Conservation (phyloP, 1,140 invertebrate genomes). For the Drosophila azteca region DNA sequence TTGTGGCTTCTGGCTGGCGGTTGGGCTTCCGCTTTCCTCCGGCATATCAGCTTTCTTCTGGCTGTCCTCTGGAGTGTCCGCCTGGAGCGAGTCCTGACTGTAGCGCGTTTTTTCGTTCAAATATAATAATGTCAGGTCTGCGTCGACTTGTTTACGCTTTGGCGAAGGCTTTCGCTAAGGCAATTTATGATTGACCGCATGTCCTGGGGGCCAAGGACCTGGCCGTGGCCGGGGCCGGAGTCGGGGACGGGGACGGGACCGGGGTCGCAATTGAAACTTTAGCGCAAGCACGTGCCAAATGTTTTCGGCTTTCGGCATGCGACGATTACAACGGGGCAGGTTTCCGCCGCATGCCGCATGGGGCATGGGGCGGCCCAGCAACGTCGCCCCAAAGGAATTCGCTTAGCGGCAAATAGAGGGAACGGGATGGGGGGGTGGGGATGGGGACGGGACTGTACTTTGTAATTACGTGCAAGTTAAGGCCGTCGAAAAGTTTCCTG, state of each 20-base stretch:
- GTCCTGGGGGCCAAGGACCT: constrained; percentile 41
- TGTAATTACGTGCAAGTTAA: constrained; percentile 25
- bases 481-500: no score
- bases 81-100: constrained; percentile 1
- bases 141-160: constrained; percentile 77
- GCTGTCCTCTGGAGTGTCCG: background rate
- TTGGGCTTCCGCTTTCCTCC: no score
- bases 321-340: constrained; percentile 30
- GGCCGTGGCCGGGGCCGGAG: background rate
- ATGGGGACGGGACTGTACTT: constrained; percentile 5
- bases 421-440: no score
- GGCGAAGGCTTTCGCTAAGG: constrained; percentile 60
- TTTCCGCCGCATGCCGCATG: background rate
- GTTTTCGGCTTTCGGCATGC: constrained; percentile 42
- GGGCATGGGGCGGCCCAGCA: background rate
- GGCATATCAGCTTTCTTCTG: no score
- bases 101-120: constrained; percentile 51
- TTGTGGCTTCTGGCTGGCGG: no score
- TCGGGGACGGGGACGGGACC: no score
- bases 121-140: constrained; percentile 76
- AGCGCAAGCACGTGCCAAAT: constrained; percentile 52
- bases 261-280: constrained; percentile 44
- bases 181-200: constrained; percentile 79
- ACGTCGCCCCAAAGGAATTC: constrained; percentile 20
- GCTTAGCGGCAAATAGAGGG: constrained; percentile 2